phyloP scores from a whole-genome alignment of 2,113 vertebrate species.

The Pseudopipra pipra region DNA sequence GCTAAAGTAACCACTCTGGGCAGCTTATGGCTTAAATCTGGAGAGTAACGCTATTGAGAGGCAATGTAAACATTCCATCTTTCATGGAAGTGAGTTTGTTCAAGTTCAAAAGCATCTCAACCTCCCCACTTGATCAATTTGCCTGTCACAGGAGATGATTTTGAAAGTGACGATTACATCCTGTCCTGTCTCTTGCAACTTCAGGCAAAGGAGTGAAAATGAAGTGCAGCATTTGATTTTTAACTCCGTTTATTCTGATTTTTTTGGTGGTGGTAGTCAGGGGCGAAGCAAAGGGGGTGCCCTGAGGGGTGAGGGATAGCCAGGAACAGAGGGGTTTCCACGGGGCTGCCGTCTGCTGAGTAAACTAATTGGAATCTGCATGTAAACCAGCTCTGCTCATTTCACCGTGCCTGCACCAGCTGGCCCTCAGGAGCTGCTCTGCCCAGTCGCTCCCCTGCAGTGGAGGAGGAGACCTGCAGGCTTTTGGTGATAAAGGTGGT shows the following conservation, averaged over 20 bases:
- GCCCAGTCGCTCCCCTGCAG: accelerated
- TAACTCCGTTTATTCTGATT: neutral
- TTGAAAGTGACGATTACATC: conserved; percentile 21
- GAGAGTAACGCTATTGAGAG: neutral
- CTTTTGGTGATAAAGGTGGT: neutral
- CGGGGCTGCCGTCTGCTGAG: neutral
- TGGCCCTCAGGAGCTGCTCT: neutral
- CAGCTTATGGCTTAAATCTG: too few species aligned
- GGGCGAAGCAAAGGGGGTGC: neutral
- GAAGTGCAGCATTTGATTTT: neutral
- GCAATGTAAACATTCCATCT: conserved; percentile 1
- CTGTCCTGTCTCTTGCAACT: neutral
- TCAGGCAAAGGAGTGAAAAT: neutral
- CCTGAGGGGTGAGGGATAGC: neutral
- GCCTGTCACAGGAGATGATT: conserved; percentile 48
- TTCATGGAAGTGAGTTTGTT: neutral
- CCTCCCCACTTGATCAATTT: conserved; percentile 40
- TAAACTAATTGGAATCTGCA: neutral
- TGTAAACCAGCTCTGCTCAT: neutral
- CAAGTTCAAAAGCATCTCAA: neutral
- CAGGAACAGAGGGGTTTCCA: neutral
- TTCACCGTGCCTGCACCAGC: neutral
- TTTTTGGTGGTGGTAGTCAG: neutral
- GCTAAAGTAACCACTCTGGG: neutral
- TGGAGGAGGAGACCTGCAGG: neutral